Percentiles rank a stretch among this genome's conserved stretches.
These are phyloP conservation scores for Pseudachorutes palmiensis DNA, from an alignment of 1,140 invertebrate genomes.

Conservation along the genomic window DNA sequence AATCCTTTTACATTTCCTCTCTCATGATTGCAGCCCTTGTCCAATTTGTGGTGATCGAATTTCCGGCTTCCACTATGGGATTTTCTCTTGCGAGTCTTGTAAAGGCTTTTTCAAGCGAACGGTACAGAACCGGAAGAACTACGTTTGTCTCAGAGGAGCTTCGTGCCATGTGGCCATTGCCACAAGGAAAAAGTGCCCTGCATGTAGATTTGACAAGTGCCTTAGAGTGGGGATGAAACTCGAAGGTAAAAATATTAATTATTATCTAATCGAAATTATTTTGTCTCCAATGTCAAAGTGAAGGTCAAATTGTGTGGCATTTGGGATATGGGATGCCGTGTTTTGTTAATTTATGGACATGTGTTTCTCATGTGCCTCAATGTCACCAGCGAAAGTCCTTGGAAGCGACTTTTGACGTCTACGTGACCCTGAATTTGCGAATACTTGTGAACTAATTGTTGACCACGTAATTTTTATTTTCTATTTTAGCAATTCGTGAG, in stretches of 20 bases:
- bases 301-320: no score
- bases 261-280: no score
- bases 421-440: no score
- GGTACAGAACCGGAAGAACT: conserved; percentile 95
- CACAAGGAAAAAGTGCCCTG: conserved; percentile 92
- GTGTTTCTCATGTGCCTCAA: no score
- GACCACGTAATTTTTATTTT: neutral
- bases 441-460: neutral
- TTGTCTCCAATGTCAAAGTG: no score
- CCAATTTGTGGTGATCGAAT: conserved; percentile 93
- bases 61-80: conserved; percentile 90
- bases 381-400: no score
- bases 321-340: no score
- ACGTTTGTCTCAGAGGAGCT: conserved; percentile 82
- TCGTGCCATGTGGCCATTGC: conserved; percentile 55
- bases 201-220: conserved; percentile 95
- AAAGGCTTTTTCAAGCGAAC: conserved; percentile 98
- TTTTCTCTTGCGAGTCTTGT: conserved; percentile 93
- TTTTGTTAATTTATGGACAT: no score
- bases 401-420: no score
- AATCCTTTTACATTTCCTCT: no score
- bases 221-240: conserved; percentile 93
- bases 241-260: conserved; percentile 55
- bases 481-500: conserved; percentile 70
- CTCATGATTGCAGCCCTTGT: conserved; percentile 60